Conservation (phyloP, 2,888 invertebrate species). For the Ramazzottius varieornatus region DNA sequence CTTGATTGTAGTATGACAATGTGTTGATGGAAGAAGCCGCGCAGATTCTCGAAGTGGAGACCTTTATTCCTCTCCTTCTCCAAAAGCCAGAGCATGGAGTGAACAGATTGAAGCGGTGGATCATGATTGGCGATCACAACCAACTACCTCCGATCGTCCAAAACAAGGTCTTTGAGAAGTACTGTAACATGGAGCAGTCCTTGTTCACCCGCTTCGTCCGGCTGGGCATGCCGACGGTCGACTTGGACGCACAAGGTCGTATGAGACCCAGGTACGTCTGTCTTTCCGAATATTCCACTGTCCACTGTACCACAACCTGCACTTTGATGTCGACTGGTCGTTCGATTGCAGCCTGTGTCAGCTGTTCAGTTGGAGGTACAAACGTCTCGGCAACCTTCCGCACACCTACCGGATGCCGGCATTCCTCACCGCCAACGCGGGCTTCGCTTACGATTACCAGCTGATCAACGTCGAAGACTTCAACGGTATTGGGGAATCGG, state of each 20-base stretch:
- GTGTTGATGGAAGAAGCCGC: slow-evolving; percentile 98
- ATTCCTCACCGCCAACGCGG: slow-evolving; percentile 68
- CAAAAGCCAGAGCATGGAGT: slow-evolving; percentile 92
- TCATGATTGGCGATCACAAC: slow-evolving; percentile 98
- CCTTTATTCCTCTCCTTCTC: slow-evolving; percentile 87
- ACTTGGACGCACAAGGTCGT: slow-evolving; percentile 88
- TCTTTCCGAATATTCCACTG: too few species aligned
- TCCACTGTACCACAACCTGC: too few species aligned
- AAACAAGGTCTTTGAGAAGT: slow-evolving; percentile 99
- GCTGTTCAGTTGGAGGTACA: slow-evolving; percentile 85
- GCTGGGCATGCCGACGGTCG: slow-evolving; percentile 82
- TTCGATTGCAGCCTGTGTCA: slow-evolving; percentile 60
- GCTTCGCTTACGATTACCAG: slow-evolving; percentile 74
- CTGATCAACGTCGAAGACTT: slow-evolving; percentile 85
- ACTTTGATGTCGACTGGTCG: too few species aligned
- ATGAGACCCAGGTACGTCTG: slow-evolving; percentile 44
- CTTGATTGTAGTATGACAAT: slow-evolving; percentile 75
- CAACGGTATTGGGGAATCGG: slow-evolving; percentile 81
- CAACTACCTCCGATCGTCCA: slow-evolving; percentile 97
- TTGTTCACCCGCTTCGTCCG: slow-evolving; percentile 83
- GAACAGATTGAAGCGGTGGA: slow-evolving; percentile 88
- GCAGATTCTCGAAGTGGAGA: slow-evolving; percentile 95
- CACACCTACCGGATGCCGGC: slow-evolving; percentile 61
- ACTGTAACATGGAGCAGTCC: slow-evolving; percentile 98
- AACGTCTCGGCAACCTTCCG: slow-evolving; percentile 66